A percentile compares a stretch with the other conserved stretches of the same genome.
phyloP scores from a whole-genome alignment of 53 echinoderm and acorn worm genomes.

The Stichopus horrens region DNA sequence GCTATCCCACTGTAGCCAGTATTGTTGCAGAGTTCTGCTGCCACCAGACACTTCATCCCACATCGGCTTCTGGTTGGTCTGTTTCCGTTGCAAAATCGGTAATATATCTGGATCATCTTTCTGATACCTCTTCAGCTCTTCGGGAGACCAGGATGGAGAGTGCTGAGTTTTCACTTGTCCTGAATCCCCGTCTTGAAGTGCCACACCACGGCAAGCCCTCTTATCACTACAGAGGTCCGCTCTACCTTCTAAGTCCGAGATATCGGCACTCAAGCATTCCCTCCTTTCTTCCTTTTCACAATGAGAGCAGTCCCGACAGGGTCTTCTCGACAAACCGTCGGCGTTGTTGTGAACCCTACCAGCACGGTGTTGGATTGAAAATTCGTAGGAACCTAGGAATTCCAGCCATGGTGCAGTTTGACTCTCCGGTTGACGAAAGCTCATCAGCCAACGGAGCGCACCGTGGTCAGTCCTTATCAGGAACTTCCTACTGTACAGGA shows the following conservation, averaged over 20 bases:
- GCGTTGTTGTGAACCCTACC: not conserved
- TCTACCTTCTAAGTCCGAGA: too few relatives aligned
- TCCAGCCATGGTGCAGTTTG: not conserved
- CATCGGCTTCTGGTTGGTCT: not conserved
- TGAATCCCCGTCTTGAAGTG: not conserved
- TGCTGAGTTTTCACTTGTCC: not conserved
- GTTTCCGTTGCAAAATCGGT: not conserved
- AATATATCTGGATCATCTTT: slow-evolving; percentile 16
- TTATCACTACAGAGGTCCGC: too few relatives aligned
- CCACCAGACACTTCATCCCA: slow-evolving; percentile 4
- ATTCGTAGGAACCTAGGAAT: not conserved
- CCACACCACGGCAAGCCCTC: not conserved
- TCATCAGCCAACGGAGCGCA: slow-evolving; percentile 9
- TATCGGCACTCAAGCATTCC: not conserved
- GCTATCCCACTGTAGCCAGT: slow-evolving; percentile 22
- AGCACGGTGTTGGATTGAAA: too few relatives aligned
- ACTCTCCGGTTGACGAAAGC: not conserved
- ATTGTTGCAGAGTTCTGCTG: slow-evolving; percentile 1
- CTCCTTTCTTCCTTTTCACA: not conserved
- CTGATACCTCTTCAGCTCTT: slow-evolving; percentile 12
- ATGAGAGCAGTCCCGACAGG: not conserved
- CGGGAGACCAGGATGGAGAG: not conserved
- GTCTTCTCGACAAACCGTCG: not conserved
- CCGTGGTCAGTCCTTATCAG: slow-evolving; percentile 3
- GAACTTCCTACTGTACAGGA: not conserved